Evolutionary conservation across 1,140 invertebrate genomes (phyloP), one percentile per base, ranked within the genome.

Genomic region (Dendrolimus kikuchii): DNA sequence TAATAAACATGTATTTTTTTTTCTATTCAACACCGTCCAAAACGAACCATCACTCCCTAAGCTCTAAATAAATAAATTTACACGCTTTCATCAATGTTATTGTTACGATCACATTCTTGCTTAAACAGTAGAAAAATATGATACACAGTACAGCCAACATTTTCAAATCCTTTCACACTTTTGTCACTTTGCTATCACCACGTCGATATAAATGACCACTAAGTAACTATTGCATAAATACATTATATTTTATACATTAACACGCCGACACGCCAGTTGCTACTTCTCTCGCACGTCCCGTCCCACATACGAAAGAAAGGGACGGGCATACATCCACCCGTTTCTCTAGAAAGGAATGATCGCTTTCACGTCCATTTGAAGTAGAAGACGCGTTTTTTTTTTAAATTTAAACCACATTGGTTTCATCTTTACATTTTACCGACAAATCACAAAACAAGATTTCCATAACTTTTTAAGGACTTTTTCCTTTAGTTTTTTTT

Each of bases 41-140:
- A 23, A 23, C 3, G 23, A 23, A 23, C 23, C 23, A 23, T 23
- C 23, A 23, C 23, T 23, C 23, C 23, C 23, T 23, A 23, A 23
- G 23, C 23, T 23, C 23, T 70, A 62, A 74, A 78, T 81, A 78
- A 81, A 78, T 79, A 74, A 73, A 68, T 65, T 68, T 73, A 73
- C 76, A 70, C 64, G 66, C 70, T 56, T 74, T 63, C 64, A 75
- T 63, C 70, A 55, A 48, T 51, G 45, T 51, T 51, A 49, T 58
- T 10, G 62, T 45, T 23, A 23, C 56, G 52, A 68, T 72, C 64
- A 68, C 66, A 68, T 64, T 60, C 49, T 66, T 63, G 73, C 65
- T 62, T 59, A 51, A 8, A 53, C 51, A 59, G 66, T 81, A 80
- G 64, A 80, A 76, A 77, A 80, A 77, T 80, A 76, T 74, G 70